These are phyloP conservation scores for Eutrigla gurnardus DNA, from an alignment of 2,797 vertebrate genomes.

Conservation along the genomic window DNA sequence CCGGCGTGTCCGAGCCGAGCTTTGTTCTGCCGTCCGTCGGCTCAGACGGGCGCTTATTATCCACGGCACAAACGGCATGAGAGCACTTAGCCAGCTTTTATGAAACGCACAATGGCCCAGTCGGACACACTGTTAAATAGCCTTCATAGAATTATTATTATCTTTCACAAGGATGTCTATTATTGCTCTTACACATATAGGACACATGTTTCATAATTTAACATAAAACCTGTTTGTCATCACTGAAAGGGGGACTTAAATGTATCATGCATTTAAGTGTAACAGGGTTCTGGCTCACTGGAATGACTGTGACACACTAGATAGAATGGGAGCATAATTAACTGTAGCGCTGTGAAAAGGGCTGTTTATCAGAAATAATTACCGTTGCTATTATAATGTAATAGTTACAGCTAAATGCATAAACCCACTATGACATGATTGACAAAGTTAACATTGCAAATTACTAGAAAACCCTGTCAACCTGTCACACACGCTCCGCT, in stretches of 20 bases:
- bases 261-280: too few relatives aligned
- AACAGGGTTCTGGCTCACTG: too few relatives aligned
- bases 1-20: constrained; percentile 29
- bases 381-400: background rate
- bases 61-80: constrained; percentile 33
- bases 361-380: background rate
- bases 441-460: constrained; percentile 39
- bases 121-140: background rate
- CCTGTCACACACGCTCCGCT: constrained; percentile 43
- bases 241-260: too few relatives aligned
- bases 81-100: constrained; percentile 22
- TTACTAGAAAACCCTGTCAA: constrained; percentile 38
- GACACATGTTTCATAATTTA: too few relatives aligned
- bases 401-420: background rate
- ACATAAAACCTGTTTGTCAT: background rate
- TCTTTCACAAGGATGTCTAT: background rate
- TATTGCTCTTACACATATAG: background rate
- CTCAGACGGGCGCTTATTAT: constrained; percentile 51
- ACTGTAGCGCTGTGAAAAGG: too few relatives aligned
- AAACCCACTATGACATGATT: background rate
- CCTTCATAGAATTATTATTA: background rate
- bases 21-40: constrained; percentile 55
- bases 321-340: too few relatives aligned
- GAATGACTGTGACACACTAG: too few relatives aligned
- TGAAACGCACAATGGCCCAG: constrained; percentile 19